phyloP scores from a whole-genome alignment of 2,113 vertebrate genomes.

The Corythornis madagascariensis region DNA sequence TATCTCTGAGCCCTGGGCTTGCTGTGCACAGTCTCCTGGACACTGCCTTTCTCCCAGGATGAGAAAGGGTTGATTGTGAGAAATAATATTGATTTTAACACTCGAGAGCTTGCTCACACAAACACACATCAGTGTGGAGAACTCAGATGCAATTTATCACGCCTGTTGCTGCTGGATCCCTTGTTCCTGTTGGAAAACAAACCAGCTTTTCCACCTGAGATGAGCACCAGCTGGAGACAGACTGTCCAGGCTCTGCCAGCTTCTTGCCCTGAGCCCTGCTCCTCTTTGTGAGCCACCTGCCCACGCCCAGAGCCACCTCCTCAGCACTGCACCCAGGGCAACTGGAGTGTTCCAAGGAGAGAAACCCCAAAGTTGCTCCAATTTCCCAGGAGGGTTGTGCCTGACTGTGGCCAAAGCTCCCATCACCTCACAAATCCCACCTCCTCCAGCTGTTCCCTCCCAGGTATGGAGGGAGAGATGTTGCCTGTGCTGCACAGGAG shows the following conservation, averaged over 20 bases:
- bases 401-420: background rate
- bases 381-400: background rate
- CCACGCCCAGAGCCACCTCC: background rate
- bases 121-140: background rate
- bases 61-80: no score
- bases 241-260: background rate
- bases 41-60: no score
- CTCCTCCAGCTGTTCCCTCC: background rate
- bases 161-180: background rate
- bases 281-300: background rate
- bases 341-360: background rate
- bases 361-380: background rate
- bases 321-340: background rate
- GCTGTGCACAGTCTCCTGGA: no score
- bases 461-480: rapidly evolving
- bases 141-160: background rate
- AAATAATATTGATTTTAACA: no score
- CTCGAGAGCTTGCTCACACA: background rate
- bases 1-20: no score
- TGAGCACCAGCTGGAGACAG: background rate
- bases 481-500: background rate
- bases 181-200: background rate
- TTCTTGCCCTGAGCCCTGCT: background rate
- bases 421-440: background rate
- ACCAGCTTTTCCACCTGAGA: background rate